Evolutionary conservation across 2,113 vertebrate species (phyloP).

Genomic region (Brienomyrus brachyistius): DNA sequence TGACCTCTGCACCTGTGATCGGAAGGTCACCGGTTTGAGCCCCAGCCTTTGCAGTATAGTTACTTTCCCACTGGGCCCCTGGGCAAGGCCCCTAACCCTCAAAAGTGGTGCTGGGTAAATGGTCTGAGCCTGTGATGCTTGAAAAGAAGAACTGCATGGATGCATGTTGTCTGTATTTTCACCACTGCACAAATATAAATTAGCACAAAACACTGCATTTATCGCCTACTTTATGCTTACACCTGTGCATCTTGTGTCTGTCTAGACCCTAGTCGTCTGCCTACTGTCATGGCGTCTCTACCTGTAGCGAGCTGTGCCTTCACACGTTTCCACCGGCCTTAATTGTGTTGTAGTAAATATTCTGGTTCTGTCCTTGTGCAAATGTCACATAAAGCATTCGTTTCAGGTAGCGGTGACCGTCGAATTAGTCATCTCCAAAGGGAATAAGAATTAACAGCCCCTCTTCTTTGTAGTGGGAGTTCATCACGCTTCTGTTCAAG

Average conservation of each 20-base stretch:
- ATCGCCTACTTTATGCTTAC: background rate
- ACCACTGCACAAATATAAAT: background rate
- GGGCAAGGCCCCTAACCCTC: background rate
- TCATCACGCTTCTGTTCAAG: background rate
- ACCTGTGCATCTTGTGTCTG: background rate
- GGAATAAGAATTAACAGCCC: background rate
- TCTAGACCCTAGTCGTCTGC: background rate
- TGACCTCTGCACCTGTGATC: background rate
- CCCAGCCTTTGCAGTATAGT: background rate
- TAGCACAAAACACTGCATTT: background rate
- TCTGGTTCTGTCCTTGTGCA: background rate
- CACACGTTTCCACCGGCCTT: background rate
- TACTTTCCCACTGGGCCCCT: background rate
- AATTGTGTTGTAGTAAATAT: background rate
- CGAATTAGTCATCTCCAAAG: background rate
- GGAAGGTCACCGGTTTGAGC: background rate
- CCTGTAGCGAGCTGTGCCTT: background rate
- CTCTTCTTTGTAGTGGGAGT: too few relatives aligned
- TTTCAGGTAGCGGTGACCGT: background rate
- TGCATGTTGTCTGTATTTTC: background rate
- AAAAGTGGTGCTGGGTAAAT: background rate
- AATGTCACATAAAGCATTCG: background rate
- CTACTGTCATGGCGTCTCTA: background rate
- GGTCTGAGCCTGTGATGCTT: background rate
- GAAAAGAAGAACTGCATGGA: too few relatives aligned